Conservation (phyloP, 2,797 vertebrate genomes). For the Darevskia mixta region DNA sequence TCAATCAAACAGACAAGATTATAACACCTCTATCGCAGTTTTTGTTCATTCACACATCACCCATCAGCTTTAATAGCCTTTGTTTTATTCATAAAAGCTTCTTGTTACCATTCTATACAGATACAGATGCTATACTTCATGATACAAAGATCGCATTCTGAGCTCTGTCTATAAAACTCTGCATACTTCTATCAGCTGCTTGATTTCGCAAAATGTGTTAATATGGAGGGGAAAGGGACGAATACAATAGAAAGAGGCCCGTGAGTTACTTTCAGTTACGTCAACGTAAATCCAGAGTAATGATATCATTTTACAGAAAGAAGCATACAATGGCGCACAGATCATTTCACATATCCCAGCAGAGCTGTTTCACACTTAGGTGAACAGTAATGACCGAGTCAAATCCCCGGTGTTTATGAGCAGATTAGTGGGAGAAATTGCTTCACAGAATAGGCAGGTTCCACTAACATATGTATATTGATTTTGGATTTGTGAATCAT, state of each 20-base stretch:
- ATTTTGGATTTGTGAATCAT: conserved; percentile 2
- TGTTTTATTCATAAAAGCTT: neutral
- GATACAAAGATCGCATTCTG: neutral
- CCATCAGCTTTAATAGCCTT: neutral
- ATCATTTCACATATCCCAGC: conserved; percentile 4
- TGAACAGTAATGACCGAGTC: conserved; percentile 6
- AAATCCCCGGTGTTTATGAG: neutral
- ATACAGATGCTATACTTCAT: neutral
- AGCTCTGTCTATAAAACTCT: neutral
- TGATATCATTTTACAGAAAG: neutral
- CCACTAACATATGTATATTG: neutral
- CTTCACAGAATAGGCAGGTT: conserved; percentile 14
- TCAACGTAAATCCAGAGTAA: neutral
- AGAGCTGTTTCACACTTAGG: conserved; percentile 16
- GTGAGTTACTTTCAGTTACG: neutral
- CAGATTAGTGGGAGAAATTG: neutral
- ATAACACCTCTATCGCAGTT: neutral
- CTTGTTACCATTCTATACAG: neutral
- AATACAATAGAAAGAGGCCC: neutral
- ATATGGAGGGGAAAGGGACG: neutral
- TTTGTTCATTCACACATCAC: neutral
- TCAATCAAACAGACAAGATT: neutral
- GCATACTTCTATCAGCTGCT: neutral
- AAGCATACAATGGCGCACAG: neutral
- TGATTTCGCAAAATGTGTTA: neutral